These are phyloP conservation scores for Thamnophis elegans DNA, from an alignment of 2,797 vertebrate species.

Conservation along the genomic window DNA sequence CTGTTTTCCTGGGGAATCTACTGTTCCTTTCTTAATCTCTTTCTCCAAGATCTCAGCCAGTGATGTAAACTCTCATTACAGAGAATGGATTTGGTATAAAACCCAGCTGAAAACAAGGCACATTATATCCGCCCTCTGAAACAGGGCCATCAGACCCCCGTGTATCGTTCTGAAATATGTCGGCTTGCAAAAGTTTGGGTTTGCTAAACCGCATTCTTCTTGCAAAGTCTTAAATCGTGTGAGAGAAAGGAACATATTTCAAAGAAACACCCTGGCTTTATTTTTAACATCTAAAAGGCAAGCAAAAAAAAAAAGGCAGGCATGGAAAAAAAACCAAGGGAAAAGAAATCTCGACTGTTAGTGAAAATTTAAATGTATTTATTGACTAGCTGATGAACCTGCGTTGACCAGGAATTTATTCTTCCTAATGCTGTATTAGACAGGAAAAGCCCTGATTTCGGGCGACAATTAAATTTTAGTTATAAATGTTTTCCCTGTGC, in stretches of 20 bases:
- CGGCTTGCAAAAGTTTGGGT: conserved; percentile 51
- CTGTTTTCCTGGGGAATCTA: conserved; percentile 38
- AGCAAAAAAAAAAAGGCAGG: neutral
- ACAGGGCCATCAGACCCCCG: conserved; percentile 27
- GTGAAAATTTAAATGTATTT: neutral
- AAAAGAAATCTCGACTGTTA: neutral
- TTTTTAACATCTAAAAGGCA: neutral
- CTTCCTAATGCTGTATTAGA: no score
- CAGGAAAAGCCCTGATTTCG: no score
- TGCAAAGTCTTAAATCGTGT: neutral
- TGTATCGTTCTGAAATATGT: conserved; percentile 51
- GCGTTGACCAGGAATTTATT: no score
- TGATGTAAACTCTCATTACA: conserved; percentile 52
- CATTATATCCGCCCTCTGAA: conserved; percentile 48
- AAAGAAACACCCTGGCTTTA: neutral
- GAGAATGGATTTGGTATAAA: conserved; percentile 53
- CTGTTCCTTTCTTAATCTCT: conserved; percentile 37
- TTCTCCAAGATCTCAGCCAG: conserved; percentile 48
- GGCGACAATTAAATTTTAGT: no score
- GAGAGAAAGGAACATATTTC: neutral
- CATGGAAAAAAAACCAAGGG: neutral
- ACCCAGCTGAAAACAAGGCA: conserved; percentile 50
- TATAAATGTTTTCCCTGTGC: no score
- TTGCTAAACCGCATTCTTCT: conserved; percentile 37
- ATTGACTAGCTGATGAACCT: neutral